Conservation (phyloP, 2,797 vertebrate species). For the Loris lydekkerianus region DNA sequence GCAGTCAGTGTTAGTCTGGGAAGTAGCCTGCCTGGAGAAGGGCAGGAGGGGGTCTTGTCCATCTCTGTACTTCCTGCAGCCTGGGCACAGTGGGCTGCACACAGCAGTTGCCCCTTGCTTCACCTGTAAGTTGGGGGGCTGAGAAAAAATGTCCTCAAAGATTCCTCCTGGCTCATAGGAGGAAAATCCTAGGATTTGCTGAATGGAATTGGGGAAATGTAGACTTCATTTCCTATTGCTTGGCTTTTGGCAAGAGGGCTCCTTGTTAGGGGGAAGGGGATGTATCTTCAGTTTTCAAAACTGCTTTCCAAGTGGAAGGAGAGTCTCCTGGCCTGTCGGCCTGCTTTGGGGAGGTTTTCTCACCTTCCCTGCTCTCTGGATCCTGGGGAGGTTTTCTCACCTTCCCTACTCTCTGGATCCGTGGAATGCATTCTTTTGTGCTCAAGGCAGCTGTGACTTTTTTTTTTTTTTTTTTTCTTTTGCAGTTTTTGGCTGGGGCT, state of each 20-base stretch:
- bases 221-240: not conserved
- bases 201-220: not conserved
- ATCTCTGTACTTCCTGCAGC: not conserved
- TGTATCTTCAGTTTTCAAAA: not conserved
- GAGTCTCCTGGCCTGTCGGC: rapidly evolving
- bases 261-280: not conserved
- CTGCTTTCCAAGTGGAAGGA: not conserved
- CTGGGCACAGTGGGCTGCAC: not conserved
- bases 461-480: no score
- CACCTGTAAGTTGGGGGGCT: not conserved
- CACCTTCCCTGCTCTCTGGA: not conserved
- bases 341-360: not conserved
- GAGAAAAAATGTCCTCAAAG: not conserved
- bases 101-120: not conserved
- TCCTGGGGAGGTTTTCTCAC: not conserved
- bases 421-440: no score
- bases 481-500: no score
- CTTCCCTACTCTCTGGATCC: not conserved
- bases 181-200: not conserved
- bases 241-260: not conserved
- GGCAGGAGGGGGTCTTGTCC: rapidly evolving
- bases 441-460: not conserved
- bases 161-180: not conserved
- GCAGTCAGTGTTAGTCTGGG: not conserved
- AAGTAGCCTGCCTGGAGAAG: no score